Conservation (phyloP, 2,113 vertebrate genomes). For the Pandion haliaetus region DNA sequence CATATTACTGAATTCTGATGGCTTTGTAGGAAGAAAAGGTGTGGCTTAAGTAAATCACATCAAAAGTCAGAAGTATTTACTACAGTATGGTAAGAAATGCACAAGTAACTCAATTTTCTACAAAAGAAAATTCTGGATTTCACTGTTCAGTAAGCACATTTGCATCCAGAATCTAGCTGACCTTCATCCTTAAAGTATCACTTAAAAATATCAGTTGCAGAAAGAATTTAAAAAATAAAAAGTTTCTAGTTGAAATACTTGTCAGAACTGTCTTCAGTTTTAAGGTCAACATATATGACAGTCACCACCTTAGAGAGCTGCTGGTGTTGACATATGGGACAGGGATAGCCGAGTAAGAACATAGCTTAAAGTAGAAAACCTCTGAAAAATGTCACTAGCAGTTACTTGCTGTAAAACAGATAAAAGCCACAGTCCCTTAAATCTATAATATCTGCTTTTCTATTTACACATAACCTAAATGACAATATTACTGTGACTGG, state of each 20-base stretch:
- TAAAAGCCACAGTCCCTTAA: constrained; percentile 2
- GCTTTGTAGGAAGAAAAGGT: not conserved
- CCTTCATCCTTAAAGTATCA: not conserved
- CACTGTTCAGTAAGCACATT: not conserved
- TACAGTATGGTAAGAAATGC: not conserved
- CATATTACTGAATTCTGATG: not conserved
- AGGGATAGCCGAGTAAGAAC: not conserved
- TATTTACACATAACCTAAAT: constrained; percentile 57
- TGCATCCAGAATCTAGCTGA: not conserved
- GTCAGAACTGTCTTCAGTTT: constrained; percentile 26
- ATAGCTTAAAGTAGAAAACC: not conserved
- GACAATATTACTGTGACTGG: constrained; percentile 38
- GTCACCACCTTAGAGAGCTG: not conserved
- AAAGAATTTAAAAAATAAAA: not conserved
- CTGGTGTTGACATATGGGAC: not conserved
- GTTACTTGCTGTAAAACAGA: constrained; percentile 14
- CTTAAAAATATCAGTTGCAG: not conserved
- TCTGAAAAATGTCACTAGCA: constrained; percentile 12
- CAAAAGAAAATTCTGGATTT: not conserved
- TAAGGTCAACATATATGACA: constrained; percentile 18
- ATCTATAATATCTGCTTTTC: constrained; percentile 27
- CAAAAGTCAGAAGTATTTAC: not conserved
- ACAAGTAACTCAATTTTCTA: not conserved
- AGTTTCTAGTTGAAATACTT: constrained; percentile 15
- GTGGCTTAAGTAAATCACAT: not conserved